These are phyloP conservation scores for Caenorhabditis sp. DNA, from an alignment of 2,888 invertebrate genomes.

Conservation along the genomic window DNA sequence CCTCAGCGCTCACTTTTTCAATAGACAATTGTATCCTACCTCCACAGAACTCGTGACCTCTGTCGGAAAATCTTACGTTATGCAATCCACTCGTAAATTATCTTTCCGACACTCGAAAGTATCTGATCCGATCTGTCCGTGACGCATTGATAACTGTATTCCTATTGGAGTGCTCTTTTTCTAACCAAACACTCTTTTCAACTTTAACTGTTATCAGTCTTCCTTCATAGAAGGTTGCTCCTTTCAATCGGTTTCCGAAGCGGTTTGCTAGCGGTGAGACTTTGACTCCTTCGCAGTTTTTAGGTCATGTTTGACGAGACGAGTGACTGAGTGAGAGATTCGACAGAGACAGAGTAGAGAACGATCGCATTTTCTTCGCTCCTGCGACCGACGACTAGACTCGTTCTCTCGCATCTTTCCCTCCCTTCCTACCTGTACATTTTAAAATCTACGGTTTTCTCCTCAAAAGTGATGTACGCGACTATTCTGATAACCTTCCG, in stretches of 20 bases:
- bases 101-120: slow-evolving; percentile 28
- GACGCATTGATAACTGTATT: slow-evolving; percentile 14
- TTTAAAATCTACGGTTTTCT: slow-evolving; percentile 13
- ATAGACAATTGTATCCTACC: no score
- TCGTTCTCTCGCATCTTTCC: background rate
- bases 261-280: slow-evolving; percentile 4
- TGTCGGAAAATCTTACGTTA: no score
- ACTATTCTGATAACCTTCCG: background rate
- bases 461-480: no score
- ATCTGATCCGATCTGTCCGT: slow-evolving; percentile 19
- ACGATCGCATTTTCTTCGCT: slow-evolving; percentile 19
- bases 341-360: slow-evolving; percentile 2
- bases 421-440: background rate
- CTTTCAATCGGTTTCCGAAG: slow-evolving; percentile 1
- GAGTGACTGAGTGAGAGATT: background rate
- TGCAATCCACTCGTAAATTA: slow-evolving; percentile 29
- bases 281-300: slow-evolving; percentile 23
- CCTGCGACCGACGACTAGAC: no score
- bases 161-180: no score
- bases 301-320: slow-evolving; percentile 49
- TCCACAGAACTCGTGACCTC: background rate
- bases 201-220: background rate
- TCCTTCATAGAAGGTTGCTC: background rate
- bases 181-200: background rate
- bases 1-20: no score